phyloP scores from a whole-genome alignment of 2,888 invertebrate species.

The Eupithecia subfuscata region DNA sequence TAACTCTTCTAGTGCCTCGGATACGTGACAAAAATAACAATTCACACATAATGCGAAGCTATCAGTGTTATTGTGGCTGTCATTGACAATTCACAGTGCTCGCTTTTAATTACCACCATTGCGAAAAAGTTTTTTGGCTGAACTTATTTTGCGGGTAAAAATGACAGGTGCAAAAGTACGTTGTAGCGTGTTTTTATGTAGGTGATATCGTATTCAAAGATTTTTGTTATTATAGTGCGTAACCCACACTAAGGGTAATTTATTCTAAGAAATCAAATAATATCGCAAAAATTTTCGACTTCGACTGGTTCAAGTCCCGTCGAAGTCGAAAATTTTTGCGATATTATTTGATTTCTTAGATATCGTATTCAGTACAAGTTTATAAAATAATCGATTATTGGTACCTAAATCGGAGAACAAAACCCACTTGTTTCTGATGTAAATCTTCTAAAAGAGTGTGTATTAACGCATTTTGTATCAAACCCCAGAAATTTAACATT shows the following conservation, averaged over 20 bases:
- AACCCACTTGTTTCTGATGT: neutral
- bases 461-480: too few species aligned
- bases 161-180: neutral
- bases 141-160: neutral
- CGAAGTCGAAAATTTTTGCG: too few species aligned
- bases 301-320: too few species aligned
- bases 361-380: neutral
- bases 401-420: neutral
- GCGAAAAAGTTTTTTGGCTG: neutral
- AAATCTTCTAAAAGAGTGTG: neutral
- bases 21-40: slow-evolving; percentile 69
- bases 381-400: neutral
- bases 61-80: slow-evolving; percentile 54
- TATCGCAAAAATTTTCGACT: too few species aligned
- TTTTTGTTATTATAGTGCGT: too few species aligned
- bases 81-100: slow-evolving; percentile 64
- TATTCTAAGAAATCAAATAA: too few species aligned
- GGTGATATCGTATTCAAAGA: neutral
- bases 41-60: slow-evolving; percentile 55
- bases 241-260: too few species aligned
- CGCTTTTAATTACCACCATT: slow-evolving; percentile 53
- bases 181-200: neutral
- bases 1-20: slow-evolving; percentile 3
- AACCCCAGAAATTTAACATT: too few species aligned
- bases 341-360: too few species aligned